phyloP scores from a whole-genome alignment of 2,797 vertebrate genomes.

The Bufotes viridis region DNA sequence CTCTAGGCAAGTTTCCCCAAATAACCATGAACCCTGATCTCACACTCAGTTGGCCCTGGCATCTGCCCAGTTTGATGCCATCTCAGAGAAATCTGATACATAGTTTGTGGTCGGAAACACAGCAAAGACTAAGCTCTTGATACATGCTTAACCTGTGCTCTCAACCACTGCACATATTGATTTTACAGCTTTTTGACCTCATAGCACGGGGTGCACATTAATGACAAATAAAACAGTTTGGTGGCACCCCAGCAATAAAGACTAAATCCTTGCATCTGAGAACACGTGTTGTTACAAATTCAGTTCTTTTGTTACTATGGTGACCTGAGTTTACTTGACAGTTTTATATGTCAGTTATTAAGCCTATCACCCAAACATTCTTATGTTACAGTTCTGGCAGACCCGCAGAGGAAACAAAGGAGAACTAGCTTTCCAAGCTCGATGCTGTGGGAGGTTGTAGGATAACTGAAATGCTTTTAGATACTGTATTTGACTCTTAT shows the following conservation, averaged over 20 bases:
- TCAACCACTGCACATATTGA: conserved; percentile 14
- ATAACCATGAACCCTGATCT: background rate
- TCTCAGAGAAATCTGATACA: background rate
- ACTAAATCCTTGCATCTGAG: conserved; percentile 34
- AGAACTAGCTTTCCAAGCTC: conserved; percentile 22
- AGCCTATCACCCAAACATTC: conserved; percentile 59
- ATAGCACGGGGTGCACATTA: conserved; percentile 40
- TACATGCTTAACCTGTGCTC: conserved; percentile 1
- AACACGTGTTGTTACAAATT: conserved; percentile 45
- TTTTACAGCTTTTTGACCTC: conserved; percentile 37
- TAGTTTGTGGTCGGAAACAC: conserved; percentile 3
- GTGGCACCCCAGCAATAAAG: conserved; percentile 40
- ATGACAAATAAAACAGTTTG: conserved; percentile 52
- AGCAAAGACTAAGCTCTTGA: conserved; percentile 1
- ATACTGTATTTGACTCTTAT: conserved; percentile 50
- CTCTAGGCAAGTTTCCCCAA: background rate
- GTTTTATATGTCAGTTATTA: conserved; percentile 50
- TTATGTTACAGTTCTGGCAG: conserved; percentile 58
- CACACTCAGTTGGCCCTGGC: background rate
- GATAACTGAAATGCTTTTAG: conserved; percentile 34
- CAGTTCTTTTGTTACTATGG: conserved; percentile 41
- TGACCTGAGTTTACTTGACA: conserved; percentile 51
- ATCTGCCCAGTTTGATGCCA: background rate
- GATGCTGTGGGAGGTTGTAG: conserved; percentile 20
- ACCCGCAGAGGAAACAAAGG: conserved; percentile 35